These are phyloP conservation scores for Lepidochrysops patricia DNA, from an alignment of 2,888 invertebrate genomes.

Conservation along the genomic window DNA sequence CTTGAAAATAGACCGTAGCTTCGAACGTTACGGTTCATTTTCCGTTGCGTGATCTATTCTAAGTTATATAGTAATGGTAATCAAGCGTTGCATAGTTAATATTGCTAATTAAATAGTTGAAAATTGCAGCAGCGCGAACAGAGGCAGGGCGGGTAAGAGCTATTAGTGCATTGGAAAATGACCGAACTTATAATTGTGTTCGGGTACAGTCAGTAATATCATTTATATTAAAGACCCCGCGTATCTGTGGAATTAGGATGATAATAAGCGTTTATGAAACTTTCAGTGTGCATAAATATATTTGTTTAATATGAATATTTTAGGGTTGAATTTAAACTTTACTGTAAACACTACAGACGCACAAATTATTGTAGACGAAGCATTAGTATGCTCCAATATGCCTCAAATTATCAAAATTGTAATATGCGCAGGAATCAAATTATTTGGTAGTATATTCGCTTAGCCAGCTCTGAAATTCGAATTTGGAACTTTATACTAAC, in stretches of 20 bases:
- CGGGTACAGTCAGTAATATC: slow-evolving; percentile 29
- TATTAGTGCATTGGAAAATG: slow-evolving; percentile 51
- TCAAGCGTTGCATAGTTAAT: slow-evolving; percentile 25
- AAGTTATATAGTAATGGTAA: slow-evolving; percentile 21
- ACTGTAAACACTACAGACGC: no score
- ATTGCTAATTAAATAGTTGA: slow-evolving; percentile 33
- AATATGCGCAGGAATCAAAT: background rate
- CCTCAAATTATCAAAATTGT: no score
- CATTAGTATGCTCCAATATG: no score
- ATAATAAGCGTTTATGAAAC: background rate
- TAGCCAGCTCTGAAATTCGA: background rate
- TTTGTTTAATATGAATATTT: background rate
- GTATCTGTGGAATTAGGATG: background rate
- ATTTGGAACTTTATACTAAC: background rate
- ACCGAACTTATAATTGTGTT: slow-evolving; percentile 22
- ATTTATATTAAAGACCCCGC: background rate
- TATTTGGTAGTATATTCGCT: background rate
- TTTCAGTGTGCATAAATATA: background rate
- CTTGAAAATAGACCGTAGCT: background rate
- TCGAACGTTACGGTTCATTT: background rate
- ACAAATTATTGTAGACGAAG: no score
- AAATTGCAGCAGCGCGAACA: slow-evolving; percentile 37
- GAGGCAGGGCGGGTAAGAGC: slow-evolving; percentile 48
- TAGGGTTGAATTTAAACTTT: background rate
- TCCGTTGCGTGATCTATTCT: slow-evolving; percentile 3